These are phyloP conservation scores for Zingel zingel DNA, from an alignment of 2,113 vertebrate species.

Conservation along the genomic window DNA sequence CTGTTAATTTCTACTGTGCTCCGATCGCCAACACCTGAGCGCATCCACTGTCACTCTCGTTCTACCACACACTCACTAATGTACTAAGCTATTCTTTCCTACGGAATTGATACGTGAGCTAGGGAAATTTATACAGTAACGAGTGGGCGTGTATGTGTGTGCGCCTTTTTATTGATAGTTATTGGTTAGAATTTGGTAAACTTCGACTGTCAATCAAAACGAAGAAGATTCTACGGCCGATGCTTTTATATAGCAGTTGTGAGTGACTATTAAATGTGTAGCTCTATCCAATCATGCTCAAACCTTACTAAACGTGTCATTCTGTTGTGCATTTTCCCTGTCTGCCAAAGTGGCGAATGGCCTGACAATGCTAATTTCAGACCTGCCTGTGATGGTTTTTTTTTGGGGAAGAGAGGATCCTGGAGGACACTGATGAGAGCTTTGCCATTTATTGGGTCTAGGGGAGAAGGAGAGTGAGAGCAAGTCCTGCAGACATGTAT, in stretches of 20 bases:
- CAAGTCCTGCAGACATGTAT: neutral
- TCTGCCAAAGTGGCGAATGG: neutral
- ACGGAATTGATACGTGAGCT: no score
- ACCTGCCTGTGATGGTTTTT: neutral
- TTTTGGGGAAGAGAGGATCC: neutral
- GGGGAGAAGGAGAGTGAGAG: neutral
- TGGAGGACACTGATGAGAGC: neutral
- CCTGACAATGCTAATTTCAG: neutral
- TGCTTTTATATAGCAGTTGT: neutral
- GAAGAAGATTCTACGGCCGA: neutral
- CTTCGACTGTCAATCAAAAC: neutral
- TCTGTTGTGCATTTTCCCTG: neutral
- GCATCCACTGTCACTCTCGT: no score
- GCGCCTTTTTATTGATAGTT: neutral
- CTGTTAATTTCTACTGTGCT: no score
- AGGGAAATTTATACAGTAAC: no score
- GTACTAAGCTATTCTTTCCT: no score
- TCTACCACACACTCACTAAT: no score
- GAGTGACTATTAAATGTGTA: neutral
- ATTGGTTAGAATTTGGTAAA: neutral
- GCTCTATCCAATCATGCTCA: neutral
- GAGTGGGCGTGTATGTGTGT: neutral
- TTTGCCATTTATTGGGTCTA: slow-evolving; percentile 2
- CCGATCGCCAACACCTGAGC: no score
- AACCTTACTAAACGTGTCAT: neutral